Evolutionary conservation across 2,888 invertebrate species (phyloP), one percentile per base, ranked within the genome.

Genomic region (Drosophila conformis): DNA sequence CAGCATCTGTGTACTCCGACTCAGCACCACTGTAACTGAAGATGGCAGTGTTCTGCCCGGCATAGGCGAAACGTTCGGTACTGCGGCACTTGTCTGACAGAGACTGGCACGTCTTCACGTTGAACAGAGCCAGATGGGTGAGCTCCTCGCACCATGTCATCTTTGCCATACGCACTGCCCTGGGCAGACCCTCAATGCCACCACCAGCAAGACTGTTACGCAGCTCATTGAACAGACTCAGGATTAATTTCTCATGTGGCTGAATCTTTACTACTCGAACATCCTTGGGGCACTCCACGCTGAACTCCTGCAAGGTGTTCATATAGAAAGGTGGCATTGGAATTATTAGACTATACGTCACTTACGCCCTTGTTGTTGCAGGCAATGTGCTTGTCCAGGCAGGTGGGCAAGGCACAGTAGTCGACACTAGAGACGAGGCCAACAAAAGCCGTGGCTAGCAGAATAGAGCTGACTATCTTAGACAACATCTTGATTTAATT

Each of bases 91-190:
- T 82, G 35, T 83, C 83, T 13, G 78, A 70, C 56, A 76, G 18
- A 27, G 83, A 84, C 21, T 69, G 67, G 48, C 87, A 87, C 7
- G 83, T 84, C 63, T 82, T 82, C 15, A 82, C 87, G 66, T 86
- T 86, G 6, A 69, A 56, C 0, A 69, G 46, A 0, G 87, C 87
- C 67, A 87, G 46, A 21, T 73, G 59, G 15, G 82, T 58, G 7
- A 87, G 77, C 56, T 87, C 87, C 31, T 80, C 73, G 54, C 80
- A 78, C 86, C 87, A 87, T 2, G 69, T 56, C 81, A 87, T 87
- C 62, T 86, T 83, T 13, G 87, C 86, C 86, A 87, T 87, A 11
- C 86, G 84, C 0, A 56, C 60, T 4, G 83, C 83, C 36, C 74
- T 83, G 7, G 83, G 81, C 2, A 82, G 21, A 7, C 78, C 76